These are phyloP conservation scores for Lissocephala sabroskyi DNA, from an alignment of 2,888 invertebrate species.

Conservation along the genomic window DNA sequence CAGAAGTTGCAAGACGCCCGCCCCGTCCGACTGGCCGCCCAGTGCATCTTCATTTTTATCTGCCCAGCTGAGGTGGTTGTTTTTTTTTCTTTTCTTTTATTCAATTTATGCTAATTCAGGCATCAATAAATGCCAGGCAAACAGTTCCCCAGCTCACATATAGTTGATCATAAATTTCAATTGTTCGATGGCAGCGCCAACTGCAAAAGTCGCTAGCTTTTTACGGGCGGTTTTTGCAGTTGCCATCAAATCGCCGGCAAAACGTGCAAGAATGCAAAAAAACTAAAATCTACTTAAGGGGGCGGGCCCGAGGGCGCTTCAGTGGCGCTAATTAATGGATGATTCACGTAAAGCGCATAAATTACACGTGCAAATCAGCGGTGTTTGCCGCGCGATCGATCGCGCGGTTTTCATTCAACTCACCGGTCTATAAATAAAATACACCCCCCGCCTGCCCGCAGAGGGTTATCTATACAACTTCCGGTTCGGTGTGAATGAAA, in stretches of 20 bases:
- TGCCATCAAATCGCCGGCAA: conserved; percentile 24
- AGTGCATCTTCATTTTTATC: conserved; percentile 25
- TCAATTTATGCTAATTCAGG: conserved; percentile 47
- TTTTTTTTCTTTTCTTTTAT: neutral
- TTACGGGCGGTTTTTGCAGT: neutral
- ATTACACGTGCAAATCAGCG: conserved; percentile 37
- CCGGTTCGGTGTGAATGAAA: neutral
- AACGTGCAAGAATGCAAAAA: conserved; percentile 47
- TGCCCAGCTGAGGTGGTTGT: neutral
- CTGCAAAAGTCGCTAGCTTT: conserved; percentile 4
- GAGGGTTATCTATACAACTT: neutral
- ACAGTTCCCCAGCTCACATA: conserved; percentile 35
- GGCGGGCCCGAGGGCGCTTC: neutral
- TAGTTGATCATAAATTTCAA: conserved; percentile 7
- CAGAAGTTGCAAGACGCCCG: conserved; percentile 25
- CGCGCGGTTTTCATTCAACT: conserved; percentile 16
- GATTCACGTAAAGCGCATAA: conserved; percentile 50
- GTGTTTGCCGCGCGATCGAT: too few species aligned
- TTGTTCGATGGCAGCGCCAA: neutral
- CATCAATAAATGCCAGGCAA: conserved; percentile 43
- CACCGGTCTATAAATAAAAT: conserved; percentile 31
- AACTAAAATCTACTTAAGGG: too few species aligned
- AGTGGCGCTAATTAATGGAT: conserved; percentile 31
- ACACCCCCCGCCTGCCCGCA: neutral
- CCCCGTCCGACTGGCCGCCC: conserved; percentile 14